Percentiles rank a stretch among this genome's conserved stretches.
Evolutionary conservation across 2,797 vertebrate species (phyloP).

Genomic region (Thalassophryne amazonica): DNA sequence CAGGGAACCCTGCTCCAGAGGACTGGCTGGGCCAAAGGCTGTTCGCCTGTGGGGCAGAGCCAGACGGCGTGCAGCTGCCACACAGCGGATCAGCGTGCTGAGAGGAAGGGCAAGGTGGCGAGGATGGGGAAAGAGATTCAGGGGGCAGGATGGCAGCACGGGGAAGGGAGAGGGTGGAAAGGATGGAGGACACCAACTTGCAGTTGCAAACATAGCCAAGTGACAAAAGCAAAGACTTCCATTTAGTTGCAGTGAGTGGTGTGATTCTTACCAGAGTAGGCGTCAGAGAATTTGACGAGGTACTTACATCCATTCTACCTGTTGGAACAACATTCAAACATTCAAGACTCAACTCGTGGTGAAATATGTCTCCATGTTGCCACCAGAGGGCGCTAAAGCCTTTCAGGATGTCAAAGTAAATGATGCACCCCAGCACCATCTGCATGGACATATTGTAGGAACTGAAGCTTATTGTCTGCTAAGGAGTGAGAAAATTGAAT

Average conservation of each 20-base stretch:
- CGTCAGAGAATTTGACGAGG: slow-evolving; percentile 43
- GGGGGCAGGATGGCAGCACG: slow-evolving; percentile 40
- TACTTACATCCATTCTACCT: slow-evolving; percentile 74
- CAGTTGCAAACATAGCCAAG: slow-evolving; percentile 40
- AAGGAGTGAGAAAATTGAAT: slow-evolving; percentile 18
- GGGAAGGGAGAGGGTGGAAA: slow-evolving; percentile 68
- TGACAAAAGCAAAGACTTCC: slow-evolving; percentile 49
- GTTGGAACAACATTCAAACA: slow-evolving; percentile 15
- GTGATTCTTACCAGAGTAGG: slow-evolving; percentile 51
- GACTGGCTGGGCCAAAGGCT: slow-evolving; percentile 60
- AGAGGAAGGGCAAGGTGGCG: slow-evolving; percentile 19
- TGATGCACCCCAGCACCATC: background rate
- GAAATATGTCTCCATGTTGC: slow-evolving; percentile 24
- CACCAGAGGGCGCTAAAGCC: slow-evolving; percentile 45
- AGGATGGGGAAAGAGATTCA: slow-evolving; percentile 24
- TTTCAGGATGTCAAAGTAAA: background rate
- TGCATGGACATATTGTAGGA: background rate
- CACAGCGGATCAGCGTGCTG: slow-evolving; percentile 67
- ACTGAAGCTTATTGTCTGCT: slow-evolving; percentile 1
- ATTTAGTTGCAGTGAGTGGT: background rate
- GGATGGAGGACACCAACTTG: slow-evolving; percentile 69
- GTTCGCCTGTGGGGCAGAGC: slow-evolving; percentile 68
- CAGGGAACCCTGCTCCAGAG: too few species aligned
- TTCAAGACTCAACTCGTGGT: too few species aligned
- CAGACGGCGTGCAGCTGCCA: slow-evolving; percentile 68